These are phyloP conservation scores for Allophyes oxyacanthae DNA, from an alignment of 2,888 invertebrate genomes.

Conservation along the genomic window DNA sequence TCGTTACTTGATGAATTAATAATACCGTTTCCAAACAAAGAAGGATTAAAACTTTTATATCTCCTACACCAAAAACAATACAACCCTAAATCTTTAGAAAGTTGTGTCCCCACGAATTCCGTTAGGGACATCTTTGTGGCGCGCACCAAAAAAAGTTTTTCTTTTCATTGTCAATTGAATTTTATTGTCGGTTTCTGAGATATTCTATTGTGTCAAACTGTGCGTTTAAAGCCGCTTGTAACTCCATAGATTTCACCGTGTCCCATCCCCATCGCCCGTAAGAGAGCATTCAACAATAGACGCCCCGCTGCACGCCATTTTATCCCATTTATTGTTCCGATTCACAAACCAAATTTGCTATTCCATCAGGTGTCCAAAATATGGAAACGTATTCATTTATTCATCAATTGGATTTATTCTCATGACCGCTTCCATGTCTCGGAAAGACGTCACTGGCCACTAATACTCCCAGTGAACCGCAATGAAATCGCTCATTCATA, in stretches of 20 bases:
- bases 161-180: slow-evolving; percentile 87
- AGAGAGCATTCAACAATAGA: slow-evolving; percentile 85
- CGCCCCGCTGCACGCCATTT: slow-evolving; percentile 81
- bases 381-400: slow-evolving; percentile 75
- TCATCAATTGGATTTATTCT: slow-evolving; percentile 67
- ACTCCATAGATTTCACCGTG: slow-evolving; percentile 68
- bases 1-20: slow-evolving; percentile 26
- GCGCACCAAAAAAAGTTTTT: slow-evolving; percentile 72
- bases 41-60: slow-evolving; percentile 73
- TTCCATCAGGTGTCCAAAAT: slow-evolving; percentile 81
- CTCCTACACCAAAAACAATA: slow-evolving; percentile 78
- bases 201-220: slow-evolving; percentile 87
- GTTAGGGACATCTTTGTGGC: slow-evolving; percentile 82
- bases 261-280: slow-evolving; percentile 67
- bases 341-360: slow-evolving; percentile 68
- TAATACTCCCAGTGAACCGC: slow-evolving; percentile 35
- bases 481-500: slow-evolving; percentile 47
- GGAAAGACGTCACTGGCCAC: slow-evolving; percentile 54
- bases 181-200: slow-evolving; percentile 88
- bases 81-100: slow-evolving; percentile 82
- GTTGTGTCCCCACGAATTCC: slow-evolving; percentile 79
- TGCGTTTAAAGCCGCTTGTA: slow-evolving; percentile 86
- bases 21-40: slow-evolving; percentile 50
- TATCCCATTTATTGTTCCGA: slow-evolving; percentile 81
- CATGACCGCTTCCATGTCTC: slow-evolving; percentile 59